Base-by-base conservation (phyloP, 2,113 vertebrate genomes). In the Toxostoma redivivum region DNA sequence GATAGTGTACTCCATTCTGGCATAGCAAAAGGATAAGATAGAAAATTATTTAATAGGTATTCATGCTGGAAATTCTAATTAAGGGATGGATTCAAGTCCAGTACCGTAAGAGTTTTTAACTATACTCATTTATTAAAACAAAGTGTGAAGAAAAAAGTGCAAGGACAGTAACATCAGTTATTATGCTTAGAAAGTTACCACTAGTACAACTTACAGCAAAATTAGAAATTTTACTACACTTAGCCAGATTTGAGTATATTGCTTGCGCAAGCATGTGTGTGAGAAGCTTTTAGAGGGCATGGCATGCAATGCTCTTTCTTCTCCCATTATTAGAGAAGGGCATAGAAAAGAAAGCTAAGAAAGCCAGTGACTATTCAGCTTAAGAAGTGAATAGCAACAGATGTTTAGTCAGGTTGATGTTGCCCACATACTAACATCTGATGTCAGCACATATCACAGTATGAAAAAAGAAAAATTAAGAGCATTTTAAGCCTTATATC, bases 1-100 rank as follows among this genome's bases (percentile, higher is more conserved):
- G 98, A 98, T 98, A 99, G 97, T 98, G 98, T 97, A 98, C 98
- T 98, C 98, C 98, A 97, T 98, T 99, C 98, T 99, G 98, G 94
- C 92, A 97, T 48, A 89, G 95, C 96, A 97, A 98, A 97, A 88
- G 97, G 96, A 98, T 83, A 96, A 95, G 95, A 97, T 15, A 97
- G 62, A 96, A 77, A 88, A 88, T 96, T 80, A 90, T 61, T 95
- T 81, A 92, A 81, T 35, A 90, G 31, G 23, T 81, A 86, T 77
- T 88, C 8, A 21, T 77, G 83, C 50, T 57, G n/a, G 25, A 92
- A 78, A 62, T 76, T 80, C 73, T 93, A 93, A 58, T 37, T 56
- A 56, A 61, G 83, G 79, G 77, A 56, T n/a, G 44, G 65, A 62
- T 65, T 87, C 38, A 85, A 90, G 31, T 38, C 84, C 62, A 84